A percentile compares a stretch with the other conserved stretches of the same genome.
Evolutionary conservation across 1,140 invertebrate species (phyloP).

Genomic region (Aphelinus certus): DNA sequence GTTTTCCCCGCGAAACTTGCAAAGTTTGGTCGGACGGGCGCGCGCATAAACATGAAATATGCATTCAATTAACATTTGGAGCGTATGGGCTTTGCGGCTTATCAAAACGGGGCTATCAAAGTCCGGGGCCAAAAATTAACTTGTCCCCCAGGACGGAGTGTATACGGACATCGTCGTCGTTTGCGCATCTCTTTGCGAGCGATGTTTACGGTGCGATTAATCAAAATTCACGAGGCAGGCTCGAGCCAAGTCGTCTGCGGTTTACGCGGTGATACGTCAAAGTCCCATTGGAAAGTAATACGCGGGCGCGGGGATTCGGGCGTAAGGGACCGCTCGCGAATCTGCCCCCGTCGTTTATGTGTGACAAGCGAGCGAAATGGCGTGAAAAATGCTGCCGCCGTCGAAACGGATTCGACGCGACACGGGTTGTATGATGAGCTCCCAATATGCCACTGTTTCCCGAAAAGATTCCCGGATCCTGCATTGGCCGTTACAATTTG

Average conservation of each 20-base stretch:
- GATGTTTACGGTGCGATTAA: slow-evolving; percentile 17
- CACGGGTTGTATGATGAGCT: slow-evolving; percentile 1
- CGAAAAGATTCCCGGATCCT: background rate
- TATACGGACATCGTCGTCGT: too few species aligned
- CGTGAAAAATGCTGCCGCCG: slow-evolving; percentile 20
- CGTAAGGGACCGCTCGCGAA: background rate
- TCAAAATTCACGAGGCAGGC: slow-evolving; percentile 9
- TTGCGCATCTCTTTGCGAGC: too few species aligned
- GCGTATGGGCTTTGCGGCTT: background rate
- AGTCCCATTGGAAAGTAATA: slow-evolving; percentile 16
- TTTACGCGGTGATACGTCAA: background rate
- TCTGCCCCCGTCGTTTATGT: background rate
- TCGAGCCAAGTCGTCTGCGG: background rate
- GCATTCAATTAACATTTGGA: slow-evolving; percentile 1
- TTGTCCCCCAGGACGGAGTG: background rate
- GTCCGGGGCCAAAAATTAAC: background rate
- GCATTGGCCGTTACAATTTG: background rate
- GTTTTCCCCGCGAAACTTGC: too few species aligned
- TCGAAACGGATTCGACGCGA: slow-evolving; percentile 30
- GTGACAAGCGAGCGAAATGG: slow-evolving; percentile 31
- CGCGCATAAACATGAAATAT: slow-evolving; percentile 8
- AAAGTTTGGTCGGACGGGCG: too few species aligned
- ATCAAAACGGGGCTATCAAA: background rate
- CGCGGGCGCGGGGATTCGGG: background rate
- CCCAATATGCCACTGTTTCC: background rate